These are phyloP conservation scores for Hyperoplus immaculatus DNA, from an alignment of 2,797 vertebrate species.

Conservation along the genomic window DNA sequence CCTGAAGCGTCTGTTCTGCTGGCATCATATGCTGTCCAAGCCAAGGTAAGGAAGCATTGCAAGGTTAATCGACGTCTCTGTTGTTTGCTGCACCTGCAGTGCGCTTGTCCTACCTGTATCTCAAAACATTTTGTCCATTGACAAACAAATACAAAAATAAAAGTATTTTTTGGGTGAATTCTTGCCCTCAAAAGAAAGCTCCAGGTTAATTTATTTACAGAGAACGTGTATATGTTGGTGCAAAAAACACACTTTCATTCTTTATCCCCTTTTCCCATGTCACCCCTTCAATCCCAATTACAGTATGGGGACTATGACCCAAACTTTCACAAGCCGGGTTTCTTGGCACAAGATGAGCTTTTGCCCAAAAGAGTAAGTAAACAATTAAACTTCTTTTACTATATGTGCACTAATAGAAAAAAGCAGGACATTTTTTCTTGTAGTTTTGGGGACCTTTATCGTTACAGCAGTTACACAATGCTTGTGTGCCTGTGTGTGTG, in stretches of 20 bases:
- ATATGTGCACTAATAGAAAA: too few species aligned
- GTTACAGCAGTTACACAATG: neutral
- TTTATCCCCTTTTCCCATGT: neutral
- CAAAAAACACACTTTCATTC: neutral
- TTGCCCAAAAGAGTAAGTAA: slow-evolving; percentile 91
- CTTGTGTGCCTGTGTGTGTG: neutral
- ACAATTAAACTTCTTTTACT: too few species aligned
- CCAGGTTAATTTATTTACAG: neutral
- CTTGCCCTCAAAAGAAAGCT: neutral
- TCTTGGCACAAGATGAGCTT: slow-evolving; percentile 92
- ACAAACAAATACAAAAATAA: too few species aligned
- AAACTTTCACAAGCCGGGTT: slow-evolving; percentile 93
- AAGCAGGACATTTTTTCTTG: too few species aligned
- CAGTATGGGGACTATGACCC: slow-evolving; percentile 95
- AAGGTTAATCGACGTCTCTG: neutral
- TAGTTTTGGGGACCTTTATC: neutral
- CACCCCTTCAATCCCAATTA: neutral
- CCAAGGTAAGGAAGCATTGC: slow-evolving; percentile 86
- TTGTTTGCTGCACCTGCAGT: neutral
- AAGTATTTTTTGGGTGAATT: neutral
- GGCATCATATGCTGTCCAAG: slow-evolving; percentile 95
- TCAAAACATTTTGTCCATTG: slow-evolving; percentile 5
- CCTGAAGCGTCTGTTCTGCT: slow-evolving; percentile 94
- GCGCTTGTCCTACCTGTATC: neutral
- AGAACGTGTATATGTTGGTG: neutral